Conservation (phyloP, 2,888 invertebrate species). For the Junonia oenone region DNA sequence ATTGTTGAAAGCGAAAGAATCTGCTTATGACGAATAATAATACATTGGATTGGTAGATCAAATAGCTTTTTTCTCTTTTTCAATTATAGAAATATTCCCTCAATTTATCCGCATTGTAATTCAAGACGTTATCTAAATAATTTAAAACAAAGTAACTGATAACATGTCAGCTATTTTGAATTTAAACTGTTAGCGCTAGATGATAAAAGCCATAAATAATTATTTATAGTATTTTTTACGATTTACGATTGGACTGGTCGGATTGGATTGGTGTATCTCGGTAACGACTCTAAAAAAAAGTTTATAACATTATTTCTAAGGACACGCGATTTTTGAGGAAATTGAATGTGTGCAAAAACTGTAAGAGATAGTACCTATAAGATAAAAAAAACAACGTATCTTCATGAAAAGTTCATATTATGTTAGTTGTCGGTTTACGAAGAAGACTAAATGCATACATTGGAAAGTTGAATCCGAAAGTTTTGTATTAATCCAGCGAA, state of each 20-base stretch:
- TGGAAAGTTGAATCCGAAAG: constrained; percentile 21
- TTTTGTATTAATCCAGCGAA: constrained; percentile 22
- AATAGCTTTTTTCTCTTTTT: background rate
- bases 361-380: background rate
- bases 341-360: no score
- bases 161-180: background rate
- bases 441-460: constrained; percentile 2
- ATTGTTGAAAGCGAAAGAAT: constrained; percentile 51
- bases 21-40: constrained; percentile 27
- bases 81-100: background rate
- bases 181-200: background rate
- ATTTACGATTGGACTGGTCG: no score
- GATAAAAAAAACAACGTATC: background rate
- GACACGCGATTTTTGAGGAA: no score
- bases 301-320: no score
- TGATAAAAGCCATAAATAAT: no score
- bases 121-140: background rate
- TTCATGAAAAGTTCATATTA: background rate
- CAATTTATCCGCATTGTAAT: background rate
- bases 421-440: background rate
- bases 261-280: no score
- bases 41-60: background rate
- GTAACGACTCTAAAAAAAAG: no score
- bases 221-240: no score
- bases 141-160: background rate